Conservation (phyloP, 2,888 invertebrate species). For the Scaptomyza flava region DNA sequence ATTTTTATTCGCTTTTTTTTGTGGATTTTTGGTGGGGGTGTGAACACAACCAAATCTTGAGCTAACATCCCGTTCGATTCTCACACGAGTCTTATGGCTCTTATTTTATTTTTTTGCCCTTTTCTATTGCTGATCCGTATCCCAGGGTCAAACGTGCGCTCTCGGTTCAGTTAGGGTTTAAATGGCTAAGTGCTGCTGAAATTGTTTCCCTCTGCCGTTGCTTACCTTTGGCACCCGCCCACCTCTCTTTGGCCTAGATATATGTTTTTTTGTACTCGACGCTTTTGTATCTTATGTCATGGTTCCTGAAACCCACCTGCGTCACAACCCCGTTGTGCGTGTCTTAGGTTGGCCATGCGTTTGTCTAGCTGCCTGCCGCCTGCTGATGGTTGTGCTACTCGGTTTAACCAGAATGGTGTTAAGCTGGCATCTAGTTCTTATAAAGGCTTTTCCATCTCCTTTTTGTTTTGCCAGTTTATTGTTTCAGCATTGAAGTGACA, state of each 20-base stretch:
- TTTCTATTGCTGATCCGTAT: conserved; percentile 27
- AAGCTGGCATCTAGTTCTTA: conserved; percentile 46
- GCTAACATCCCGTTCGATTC: conserved; percentile 52
- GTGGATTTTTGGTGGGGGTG: conserved; percentile 1
- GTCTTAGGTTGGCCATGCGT: conserved; percentile 65
- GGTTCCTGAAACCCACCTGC: background rate
- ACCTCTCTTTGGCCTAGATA: conserved; percentile 2
- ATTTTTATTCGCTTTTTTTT: conserved; percentile 24
- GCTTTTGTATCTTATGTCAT: conserved; percentile 24
- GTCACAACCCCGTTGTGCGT: conserved; percentile 29
- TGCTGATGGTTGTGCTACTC: conserved; percentile 42
- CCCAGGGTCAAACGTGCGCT: conserved; percentile 73
- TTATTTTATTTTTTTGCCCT: conserved; percentile 9
- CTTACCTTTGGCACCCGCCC: conserved; percentile 44
- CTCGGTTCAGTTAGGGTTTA: conserved; percentile 74
- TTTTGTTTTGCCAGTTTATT: conserved; percentile 35
- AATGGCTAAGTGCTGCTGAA: conserved; percentile 76
- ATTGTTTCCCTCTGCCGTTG: conserved; percentile 71
- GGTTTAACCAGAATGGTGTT: conserved; percentile 61
- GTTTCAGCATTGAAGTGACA: conserved; percentile 15
- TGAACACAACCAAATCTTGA: conserved; percentile 54
- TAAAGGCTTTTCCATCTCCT: conserved; percentile 10
- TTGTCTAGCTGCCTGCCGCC: conserved; percentile 35
- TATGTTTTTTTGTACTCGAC: conserved; percentile 21
- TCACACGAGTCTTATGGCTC: conserved; percentile 43